A percentile compares a stretch with the other conserved stretches of the same genome.
Conservation (phyloP, 2,113 vertebrate species). For the Actenoides lindsayi region DNA sequence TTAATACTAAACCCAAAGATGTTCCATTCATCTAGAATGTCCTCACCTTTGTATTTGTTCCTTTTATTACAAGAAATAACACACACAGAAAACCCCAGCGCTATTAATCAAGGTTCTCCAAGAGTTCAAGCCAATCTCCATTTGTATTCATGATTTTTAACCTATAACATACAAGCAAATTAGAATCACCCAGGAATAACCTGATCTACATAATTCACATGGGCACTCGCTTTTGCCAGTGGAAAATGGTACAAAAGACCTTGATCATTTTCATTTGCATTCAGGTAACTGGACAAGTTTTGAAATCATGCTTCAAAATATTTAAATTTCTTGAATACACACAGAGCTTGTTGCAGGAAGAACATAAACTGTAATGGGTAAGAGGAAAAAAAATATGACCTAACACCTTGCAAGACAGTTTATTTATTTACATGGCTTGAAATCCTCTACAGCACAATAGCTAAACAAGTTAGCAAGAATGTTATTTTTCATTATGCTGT, state of each 20-base stretch:
- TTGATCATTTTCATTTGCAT: not conserved
- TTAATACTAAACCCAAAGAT: not conserved
- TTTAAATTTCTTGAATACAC: not conserved
- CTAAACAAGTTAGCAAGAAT: not conserved
- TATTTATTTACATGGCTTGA: not conserved
- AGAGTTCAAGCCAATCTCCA: not conserved
- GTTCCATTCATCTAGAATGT: not conserved
- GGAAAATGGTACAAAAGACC: not conserved
- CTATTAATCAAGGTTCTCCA: not conserved
- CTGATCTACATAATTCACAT: not conserved
- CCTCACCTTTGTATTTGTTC: not conserved
- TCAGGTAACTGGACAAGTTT: conserved; percentile 11
- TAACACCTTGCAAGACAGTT: not conserved
- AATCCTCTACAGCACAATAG: not conserved
- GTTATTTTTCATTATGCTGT: not conserved
- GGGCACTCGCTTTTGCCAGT: not conserved
- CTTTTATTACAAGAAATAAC: not conserved
- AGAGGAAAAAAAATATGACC: not conserved
- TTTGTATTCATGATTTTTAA: not conserved
- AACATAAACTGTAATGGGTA: not conserved
- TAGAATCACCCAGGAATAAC: not conserved
- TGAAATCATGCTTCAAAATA: not conserved
- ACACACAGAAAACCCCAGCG: not conserved
- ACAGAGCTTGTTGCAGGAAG: not conserved
- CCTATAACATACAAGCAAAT: not conserved